Base-by-base conservation (phyloP, 2,113 vertebrate species). In the Leucoraja erinaceus region DNA sequence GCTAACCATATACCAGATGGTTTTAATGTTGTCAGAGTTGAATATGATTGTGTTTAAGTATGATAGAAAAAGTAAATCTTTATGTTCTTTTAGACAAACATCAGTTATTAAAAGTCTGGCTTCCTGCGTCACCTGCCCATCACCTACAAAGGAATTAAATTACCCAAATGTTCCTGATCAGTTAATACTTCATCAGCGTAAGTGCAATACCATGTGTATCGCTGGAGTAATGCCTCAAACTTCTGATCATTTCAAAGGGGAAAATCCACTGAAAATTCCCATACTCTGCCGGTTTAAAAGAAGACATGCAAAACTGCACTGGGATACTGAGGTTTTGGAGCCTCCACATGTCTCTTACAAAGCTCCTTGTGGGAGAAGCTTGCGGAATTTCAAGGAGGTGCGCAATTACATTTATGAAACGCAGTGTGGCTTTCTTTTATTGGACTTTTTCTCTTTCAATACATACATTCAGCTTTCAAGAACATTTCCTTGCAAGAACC, bases 401-500 rank as follows among this genome's bases (percentile, higher is more conserved):
- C 95, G 94, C 59, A 94, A 94, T 68, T 99, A 97, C 94, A 95
- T 99, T 94, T 94, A 95, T 94, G 95, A 97, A 93, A 97, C 98
- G 0, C 93, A 96, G 90, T 97, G 96, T 94, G 95, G 94, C 93
- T 94, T 97, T 94, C 95, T 99, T 93, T 97, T 96, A 96, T 95
- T 97, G 74, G 97, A 98, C 93, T 95, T 97, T 94, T 99, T 99
- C 95, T 98, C 97, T 94, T 99, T 99, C 94, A 97, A 97, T 95
- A 96, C 96, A 0, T 95, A 95, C 0, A 96, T 99, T 0, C 96
- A 95, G 78, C 93, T 98, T 94, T 96, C 97, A 93, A 95, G 96
- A 75, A 94, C 94, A 66, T 77, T 81, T 0, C 1, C 94, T 94
- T 33, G 93, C 11, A 93, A 94, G 0, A 76, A 96, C 56, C 95